Base-by-base conservation (phyloP, 2,797 vertebrate species). In the Enteromius viviparus region DNA sequence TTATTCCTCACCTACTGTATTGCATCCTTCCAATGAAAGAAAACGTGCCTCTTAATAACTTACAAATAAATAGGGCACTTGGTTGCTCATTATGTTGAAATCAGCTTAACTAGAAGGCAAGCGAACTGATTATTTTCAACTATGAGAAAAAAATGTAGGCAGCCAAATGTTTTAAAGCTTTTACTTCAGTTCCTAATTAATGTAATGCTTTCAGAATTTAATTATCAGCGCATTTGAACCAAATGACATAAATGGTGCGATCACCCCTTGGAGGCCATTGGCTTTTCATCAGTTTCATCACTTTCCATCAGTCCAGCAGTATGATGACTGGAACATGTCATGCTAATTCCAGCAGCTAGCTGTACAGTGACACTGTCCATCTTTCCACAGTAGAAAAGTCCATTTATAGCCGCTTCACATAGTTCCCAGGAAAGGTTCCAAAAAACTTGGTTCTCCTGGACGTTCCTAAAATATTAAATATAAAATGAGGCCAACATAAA, bases 401-500 rank as follows among this genome's bases (percentile, higher is more conserved):
- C 84, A n/a, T 83, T 96, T 94, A 96, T 85, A 96, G 91, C 88
- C 93, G 94, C 92, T 95, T 96, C 89, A 97, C 96, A 84, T 97
- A 97, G 90, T 97, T 97, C 91, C 96, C 96, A 5, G 96, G 96
- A 91, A 97, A 97, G 90, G 96, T 97, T 92, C 96, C 96, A 92
- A 97, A 97, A 87, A 95, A 95, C 91, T 95, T 96, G 89, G 93
- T 96, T 94, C 95, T 95, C 92, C 96, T 95, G 2, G 96, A 97
- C 76, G 95, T 97, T 91, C 96, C 96, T 96, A 91, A 53, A 87
- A 93, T 69, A 6, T 69, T 11, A 29, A 40, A 87, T 23, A 68
- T 19, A 45, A 32, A 75, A 66, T 29, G 3, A 84, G 23, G 14
- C 6, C 62, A 17, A 14, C 53, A 21, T 40, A 2, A 60, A 51